These are phyloP conservation scores for Etheostoma spectabile DNA, from an alignment of 2,113 vertebrate genomes.

Conservation along the genomic window DNA sequence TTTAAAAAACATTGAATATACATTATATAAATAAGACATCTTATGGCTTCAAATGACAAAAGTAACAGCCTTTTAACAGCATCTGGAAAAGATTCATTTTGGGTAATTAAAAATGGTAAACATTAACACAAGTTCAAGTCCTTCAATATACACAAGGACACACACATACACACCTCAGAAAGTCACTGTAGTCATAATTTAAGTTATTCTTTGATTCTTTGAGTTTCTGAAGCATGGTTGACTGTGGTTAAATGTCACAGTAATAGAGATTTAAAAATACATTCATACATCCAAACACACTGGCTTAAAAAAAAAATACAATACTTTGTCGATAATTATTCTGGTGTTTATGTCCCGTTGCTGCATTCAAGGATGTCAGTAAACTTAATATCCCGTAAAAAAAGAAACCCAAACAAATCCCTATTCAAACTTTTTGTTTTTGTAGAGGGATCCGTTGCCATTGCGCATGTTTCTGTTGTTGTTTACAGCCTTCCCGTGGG, in stretches of 20 bases:
- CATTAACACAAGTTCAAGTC: background rate
- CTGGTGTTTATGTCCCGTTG: background rate
- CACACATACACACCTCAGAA: constrained; percentile 2
- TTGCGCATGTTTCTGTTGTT: constrained; percentile 61
- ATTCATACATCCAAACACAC: background rate
- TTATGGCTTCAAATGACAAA: constrained; percentile 20
- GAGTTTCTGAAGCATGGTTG: background rate
- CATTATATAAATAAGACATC: constrained; percentile 46
- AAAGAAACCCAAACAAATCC: background rate
- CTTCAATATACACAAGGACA: background rate
- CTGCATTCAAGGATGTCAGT: background rate
- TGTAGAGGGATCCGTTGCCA: background rate
- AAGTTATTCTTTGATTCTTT: background rate
- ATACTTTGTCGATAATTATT: background rate
- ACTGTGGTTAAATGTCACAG: background rate
- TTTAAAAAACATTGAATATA: constrained; percentile 12
- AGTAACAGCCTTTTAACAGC: background rate
- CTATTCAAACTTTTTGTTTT: constrained; percentile 71
- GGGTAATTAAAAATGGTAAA: constrained; percentile 22
- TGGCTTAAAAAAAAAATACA: constrained; percentile 11
- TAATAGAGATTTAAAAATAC: background rate
- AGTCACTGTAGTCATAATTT: background rate
- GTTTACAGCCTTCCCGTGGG: constrained; percentile 52
- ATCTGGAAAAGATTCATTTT: background rate
- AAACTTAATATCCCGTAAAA: background rate